Percentiles rank a stretch among this genome's conserved stretches.
Evolutionary conservation across 2,113 vertebrate genomes (phyloP).

Genomic region (Stegostoma tigrinum): DNA sequence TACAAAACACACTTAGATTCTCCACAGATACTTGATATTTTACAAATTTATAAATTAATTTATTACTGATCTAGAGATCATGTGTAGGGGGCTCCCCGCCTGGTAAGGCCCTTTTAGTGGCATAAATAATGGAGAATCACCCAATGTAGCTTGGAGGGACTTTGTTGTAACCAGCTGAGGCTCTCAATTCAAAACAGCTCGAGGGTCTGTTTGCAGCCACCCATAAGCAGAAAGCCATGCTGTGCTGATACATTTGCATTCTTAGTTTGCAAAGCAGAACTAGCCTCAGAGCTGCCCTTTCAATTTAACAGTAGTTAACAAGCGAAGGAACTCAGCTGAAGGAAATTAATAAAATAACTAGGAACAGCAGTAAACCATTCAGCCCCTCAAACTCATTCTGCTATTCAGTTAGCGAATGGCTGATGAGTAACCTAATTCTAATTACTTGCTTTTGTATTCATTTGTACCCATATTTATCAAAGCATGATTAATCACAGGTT

Average conservation of each 20-base stretch:
- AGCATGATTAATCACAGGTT: neutral
- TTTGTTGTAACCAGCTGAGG: neutral
- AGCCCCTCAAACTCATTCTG: neutral
- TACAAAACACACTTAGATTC: neutral
- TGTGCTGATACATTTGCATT: neutral
- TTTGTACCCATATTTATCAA: neutral
- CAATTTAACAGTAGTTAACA: neutral
- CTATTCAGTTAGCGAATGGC: neutral
- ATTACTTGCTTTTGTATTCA: neutral
- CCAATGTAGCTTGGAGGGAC: neutral
- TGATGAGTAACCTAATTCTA: neutral
- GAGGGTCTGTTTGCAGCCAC: neutral
- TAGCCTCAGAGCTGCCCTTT: neutral
- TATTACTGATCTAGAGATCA: neutral
- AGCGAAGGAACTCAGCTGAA: neutral
- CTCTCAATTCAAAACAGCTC: neutral
- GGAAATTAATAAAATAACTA: neutral
- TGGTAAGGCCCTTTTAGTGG: neutral
- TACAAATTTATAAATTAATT: neutral
- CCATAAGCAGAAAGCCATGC: neutral
- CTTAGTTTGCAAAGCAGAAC: neutral
- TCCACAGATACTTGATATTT: neutral
- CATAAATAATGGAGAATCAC: neutral
- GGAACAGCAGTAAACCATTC: neutral
- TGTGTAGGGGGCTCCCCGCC: neutral